phyloP scores from a whole-genome alignment of 2,888 invertebrate species.

The Drosophila mimica region DNA sequence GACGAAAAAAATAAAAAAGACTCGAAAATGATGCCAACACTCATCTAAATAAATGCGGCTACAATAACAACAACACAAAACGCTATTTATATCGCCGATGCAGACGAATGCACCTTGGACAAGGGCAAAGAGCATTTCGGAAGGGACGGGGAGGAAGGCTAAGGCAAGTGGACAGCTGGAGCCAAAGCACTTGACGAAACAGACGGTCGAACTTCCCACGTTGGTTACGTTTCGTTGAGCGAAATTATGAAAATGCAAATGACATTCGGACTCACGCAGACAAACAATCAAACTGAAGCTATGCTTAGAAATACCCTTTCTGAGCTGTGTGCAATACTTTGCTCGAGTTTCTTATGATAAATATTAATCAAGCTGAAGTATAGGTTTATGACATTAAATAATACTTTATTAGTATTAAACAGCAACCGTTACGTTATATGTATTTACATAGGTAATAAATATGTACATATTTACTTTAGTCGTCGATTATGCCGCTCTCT shows the following conservation, averaged over 20 bases:
- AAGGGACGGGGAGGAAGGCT: slow-evolving; percentile 3
- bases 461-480: neutral
- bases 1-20: slow-evolving; percentile 13
- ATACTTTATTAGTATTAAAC: neutral
- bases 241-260: slow-evolving; percentile 72
- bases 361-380: neutral
- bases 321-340: neutral
- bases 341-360: neutral
- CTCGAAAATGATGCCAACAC: slow-evolving; percentile 49
- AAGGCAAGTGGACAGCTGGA: slow-evolving; percentile 58
- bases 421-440: neutral
- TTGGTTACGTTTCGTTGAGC: slow-evolving; percentile 73
- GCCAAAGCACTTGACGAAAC: slow-evolving; percentile 57
- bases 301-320: slow-evolving; percentile 32
- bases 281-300: neutral
- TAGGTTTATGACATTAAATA: neutral
- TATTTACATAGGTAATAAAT: neutral
- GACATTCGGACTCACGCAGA: slow-evolving; percentile 53
- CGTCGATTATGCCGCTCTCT: neutral
- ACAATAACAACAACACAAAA: slow-evolving; percentile 46
- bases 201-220: slow-evolving; percentile 71
- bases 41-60: slow-evolving; percentile 56
- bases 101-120: slow-evolving; percentile 45
- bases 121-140: slow-evolving; percentile 5
- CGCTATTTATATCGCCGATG: slow-evolving; percentile 68